Evolutionary conservation across 2,797 vertebrate species (phyloP).

Genomic region (Sebastes paucispinis): DNA sequence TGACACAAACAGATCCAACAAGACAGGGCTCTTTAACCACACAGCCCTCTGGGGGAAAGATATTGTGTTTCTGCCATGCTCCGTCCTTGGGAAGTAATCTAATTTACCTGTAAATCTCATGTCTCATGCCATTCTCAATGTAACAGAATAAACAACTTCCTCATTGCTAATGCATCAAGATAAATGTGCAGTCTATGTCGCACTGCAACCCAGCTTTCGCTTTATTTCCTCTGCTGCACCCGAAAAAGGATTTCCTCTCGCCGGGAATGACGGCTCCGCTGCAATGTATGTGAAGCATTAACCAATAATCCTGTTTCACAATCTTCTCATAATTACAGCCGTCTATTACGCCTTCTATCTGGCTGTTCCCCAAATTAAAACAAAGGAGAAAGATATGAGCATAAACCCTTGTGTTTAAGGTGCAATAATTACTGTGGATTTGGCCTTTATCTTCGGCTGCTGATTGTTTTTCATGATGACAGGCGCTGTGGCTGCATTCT

Average conservation of each 20-base stretch:
- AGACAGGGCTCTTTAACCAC: slow-evolving; percentile 51
- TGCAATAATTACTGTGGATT: slow-evolving; percentile 63
- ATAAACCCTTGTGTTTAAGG: slow-evolving; percentile 62
- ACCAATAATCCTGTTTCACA: slow-evolving; percentile 60
- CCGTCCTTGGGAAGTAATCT: slow-evolving; percentile 31
- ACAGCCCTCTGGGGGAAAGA: slow-evolving; percentile 30
- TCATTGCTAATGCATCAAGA: slow-evolving; percentile 23
- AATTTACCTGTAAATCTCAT: slow-evolving; percentile 51
- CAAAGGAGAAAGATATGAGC: slow-evolving; percentile 48
- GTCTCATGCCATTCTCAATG: slow-evolving; percentile 28
- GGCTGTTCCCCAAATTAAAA: slow-evolving; percentile 61
- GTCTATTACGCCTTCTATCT: slow-evolving; percentile 48
- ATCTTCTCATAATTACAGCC: slow-evolving; percentile 64
- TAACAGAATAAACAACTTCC: slow-evolving; percentile 17
- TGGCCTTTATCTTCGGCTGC: slow-evolving; percentile 58
- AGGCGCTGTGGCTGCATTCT: slow-evolving; percentile 55
- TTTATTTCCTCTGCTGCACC: slow-evolving; percentile 18
- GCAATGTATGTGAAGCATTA: slow-evolving; percentile 46
- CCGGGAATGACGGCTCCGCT: slow-evolving; percentile 9
- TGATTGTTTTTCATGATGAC: slow-evolving; percentile 64
- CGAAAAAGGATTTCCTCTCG: slow-evolving; percentile 31
- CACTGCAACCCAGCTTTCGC: not conserved
- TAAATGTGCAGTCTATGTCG: slow-evolving; percentile 12
- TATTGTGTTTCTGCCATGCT: slow-evolving; percentile 33
- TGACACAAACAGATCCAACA: slow-evolving; percentile 46